phyloP scores from a whole-genome alignment of 2,113 vertebrate genomes.

The Uria lomvia region DNA sequence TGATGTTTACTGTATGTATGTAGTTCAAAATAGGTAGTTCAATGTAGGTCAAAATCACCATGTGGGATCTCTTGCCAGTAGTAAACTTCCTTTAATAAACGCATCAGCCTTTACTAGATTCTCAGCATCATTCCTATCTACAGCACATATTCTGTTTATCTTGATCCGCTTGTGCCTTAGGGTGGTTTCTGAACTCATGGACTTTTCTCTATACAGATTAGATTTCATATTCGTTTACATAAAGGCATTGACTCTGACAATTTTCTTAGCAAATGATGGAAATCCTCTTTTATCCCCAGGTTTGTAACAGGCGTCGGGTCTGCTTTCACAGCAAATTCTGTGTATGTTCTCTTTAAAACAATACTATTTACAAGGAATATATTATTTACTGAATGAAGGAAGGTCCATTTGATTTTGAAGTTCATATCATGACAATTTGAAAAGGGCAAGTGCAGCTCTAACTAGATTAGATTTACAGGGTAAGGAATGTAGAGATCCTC shows the following conservation, averaged over 20 bases:
- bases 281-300: not conserved
- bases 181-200: not conserved
- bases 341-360: not conserved
- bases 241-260: not conserved
- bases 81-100: not conserved
- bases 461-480: not conserved
- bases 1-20: not conserved
- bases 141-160: not conserved
- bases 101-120: not conserved
- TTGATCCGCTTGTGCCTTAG: not conserved
- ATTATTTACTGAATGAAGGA: not conserved
- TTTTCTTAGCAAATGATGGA: not conserved
- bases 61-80: not conserved
- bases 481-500: not conserved
- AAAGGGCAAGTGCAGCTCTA: not conserved
- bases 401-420: not conserved
- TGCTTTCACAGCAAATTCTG: not conserved
- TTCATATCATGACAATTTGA: not conserved
- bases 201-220: not conserved
- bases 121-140: not conserved
- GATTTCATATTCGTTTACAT: not conserved
- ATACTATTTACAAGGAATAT: not conserved
- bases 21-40: not conserved
- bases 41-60: not conserved
- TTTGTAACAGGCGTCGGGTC: not conserved